Percentiles rank a stretch among this genome's conserved stretches.
Evolutionary conservation across 2,888 invertebrate genomes (phyloP).

Genomic region (Eupithecia vulgata): DNA sequence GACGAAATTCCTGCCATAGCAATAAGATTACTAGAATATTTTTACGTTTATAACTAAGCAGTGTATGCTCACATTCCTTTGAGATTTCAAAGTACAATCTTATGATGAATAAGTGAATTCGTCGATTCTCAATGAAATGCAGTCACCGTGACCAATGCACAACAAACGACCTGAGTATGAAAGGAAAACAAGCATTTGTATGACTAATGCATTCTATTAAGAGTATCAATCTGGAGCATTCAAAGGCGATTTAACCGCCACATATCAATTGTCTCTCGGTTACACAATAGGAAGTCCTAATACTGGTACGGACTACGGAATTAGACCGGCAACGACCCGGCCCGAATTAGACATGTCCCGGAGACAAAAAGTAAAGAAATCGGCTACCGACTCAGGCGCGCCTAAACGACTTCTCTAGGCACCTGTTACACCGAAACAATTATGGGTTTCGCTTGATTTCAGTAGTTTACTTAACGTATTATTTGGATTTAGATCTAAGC

Average conservation of each 20-base stretch:
- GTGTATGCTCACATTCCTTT: not conserved
- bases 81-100: not conserved
- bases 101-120: not conserved
- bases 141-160: not conserved
- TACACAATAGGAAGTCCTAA: slow-evolving; percentile 73
- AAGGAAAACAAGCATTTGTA: not conserved
- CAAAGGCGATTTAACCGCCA: slow-evolving; percentile 31
- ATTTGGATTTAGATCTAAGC: not conserved
- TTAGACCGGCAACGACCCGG: slow-evolving; percentile 71
- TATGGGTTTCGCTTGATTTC: slow-evolving; percentile 9
- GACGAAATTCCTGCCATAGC: not conserved
- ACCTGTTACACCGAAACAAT: slow-evolving; percentile 52
- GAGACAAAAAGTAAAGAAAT: slow-evolving; percentile 75
- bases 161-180: not conserved
- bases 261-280: slow-evolving; percentile 62
- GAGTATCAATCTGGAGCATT: slow-evolving; percentile 7
- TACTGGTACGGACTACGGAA: slow-evolving; percentile 58
- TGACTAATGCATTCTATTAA: not conserved
- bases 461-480: not conserved
- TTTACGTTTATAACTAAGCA: not conserved
- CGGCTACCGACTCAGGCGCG: slow-evolving; percentile 58
- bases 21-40: not conserved
- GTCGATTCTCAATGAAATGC: not conserved
- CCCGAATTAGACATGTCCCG: slow-evolving; percentile 77
- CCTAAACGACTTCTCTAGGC: slow-evolving; percentile 59